Evolutionary conservation across 1,140 invertebrate genomes (phyloP), one percentile per base, ranked within the genome.

Genomic region (Archegozetes longisetosus): DNA sequence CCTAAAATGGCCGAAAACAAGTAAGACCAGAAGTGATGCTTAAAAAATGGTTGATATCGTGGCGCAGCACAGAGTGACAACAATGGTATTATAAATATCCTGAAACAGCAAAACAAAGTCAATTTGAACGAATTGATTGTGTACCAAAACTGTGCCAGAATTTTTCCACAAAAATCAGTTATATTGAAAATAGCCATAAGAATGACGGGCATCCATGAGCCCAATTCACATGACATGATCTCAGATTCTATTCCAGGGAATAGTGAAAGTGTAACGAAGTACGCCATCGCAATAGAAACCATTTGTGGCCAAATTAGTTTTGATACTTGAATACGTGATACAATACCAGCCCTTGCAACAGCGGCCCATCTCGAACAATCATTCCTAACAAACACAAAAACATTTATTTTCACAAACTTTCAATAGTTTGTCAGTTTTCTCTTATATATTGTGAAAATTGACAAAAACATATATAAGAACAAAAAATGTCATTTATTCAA

Each of bases 281-380:
- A 92, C 17, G 86, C 85, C 26, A 88, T 70, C 1, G 81, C 82
- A 57, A 92, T 90, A 20, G 84, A 84, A 17, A 85, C 73, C 87
- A 91, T 91, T 71, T 88, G 89, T 0, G 86, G 86, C 72, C 86
- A 89, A 62, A 90, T n/a, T n/a, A n/a, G n/a, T n/a, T n/a, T n/a
- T n/a, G n/a, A n/a, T n/a, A n/a, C n/a, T n/a, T n/a, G n/a, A n/a
- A n/a, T n/a, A n/a, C n/a, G n/a, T n/a, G n/a, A n/a, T n/a, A n/a
- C n/a, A n/a, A n/a, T n/a, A n/a, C n/a, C n/a, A n/a, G n/a, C n/a
- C n/a, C n/a, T n/a, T n/a, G n/a, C n/a, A n/a, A n/a, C n/a, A n/a
- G n/a, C n/a, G n/a, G n/a, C n/a, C n/a, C n/a, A n/a, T n/a, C n/a
- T n/a, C n/a, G n/a, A n/a, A n/a, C n/a, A n/a, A n/a, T n/a, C n/a